Evolutionary conservation across 1,140 invertebrate species (phyloP).

Genomic region (Bursaphelenchus mucronatus): DNA sequence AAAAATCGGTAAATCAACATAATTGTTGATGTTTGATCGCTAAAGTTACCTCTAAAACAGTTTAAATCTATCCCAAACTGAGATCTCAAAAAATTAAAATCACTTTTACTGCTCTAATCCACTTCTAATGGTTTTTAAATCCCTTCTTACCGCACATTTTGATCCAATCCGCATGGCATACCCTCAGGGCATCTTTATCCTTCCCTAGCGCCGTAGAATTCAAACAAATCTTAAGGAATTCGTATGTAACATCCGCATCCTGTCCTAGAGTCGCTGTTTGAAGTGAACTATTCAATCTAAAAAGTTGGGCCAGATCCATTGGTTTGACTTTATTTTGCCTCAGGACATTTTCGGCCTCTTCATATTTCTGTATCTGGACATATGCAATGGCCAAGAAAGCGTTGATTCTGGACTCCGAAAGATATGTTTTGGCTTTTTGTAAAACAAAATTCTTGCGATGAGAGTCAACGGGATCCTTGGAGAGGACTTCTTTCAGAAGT

Average conservation of each 20-base stretch:
- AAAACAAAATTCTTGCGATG: slow-evolving; percentile 21
- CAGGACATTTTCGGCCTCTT: slow-evolving; percentile 24
- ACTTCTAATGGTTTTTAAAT: background rate
- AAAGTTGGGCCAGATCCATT: slow-evolving; percentile 13
- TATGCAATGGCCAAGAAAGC: slow-evolving; percentile 28
- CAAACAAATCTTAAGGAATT: slow-evolving; percentile 19
- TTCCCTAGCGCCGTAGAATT: slow-evolving; percentile 21
- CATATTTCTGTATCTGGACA: background rate
- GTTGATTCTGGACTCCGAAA: slow-evolving; percentile 21
- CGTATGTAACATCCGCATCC: background rate
- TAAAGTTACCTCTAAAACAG: too few relatives aligned
- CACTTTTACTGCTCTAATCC: too few relatives aligned
- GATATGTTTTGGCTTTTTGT: slow-evolving; percentile 28
- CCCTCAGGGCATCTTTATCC: slow-evolving; percentile 9
- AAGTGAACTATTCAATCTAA: slow-evolving; percentile 19
- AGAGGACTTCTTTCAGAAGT: slow-evolving; percentile 23
- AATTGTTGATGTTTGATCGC: too few relatives aligned
- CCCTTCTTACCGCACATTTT: slow-evolving; percentile 10
- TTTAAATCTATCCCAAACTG: too few relatives aligned
- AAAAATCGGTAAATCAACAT: too few relatives aligned
- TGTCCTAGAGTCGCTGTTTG: background rate
- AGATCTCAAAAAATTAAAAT: too few relatives aligned
- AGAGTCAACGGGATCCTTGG: slow-evolving; percentile 6
- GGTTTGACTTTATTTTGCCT: background rate
- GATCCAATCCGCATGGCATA: slow-evolving; percentile 31